Evolutionary conservation across 2,888 invertebrate genomes (phyloP).

Genomic region (Pammene aurita): DNA sequence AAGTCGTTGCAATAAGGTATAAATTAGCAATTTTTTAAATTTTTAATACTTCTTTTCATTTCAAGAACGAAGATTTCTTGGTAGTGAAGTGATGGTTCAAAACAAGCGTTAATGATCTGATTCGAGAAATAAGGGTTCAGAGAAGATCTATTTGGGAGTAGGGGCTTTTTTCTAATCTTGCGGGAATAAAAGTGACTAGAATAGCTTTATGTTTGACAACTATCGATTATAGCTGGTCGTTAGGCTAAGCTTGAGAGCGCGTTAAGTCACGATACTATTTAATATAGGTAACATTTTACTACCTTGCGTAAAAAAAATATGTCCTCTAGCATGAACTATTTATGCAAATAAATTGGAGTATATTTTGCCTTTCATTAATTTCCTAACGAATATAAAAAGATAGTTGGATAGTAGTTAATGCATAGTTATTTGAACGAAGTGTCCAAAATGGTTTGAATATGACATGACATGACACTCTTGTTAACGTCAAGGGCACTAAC

Average conservation of each 20-base stretch:
- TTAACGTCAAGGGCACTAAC: too few species aligned
- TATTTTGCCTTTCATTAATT: too few species aligned
- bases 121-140: slow-evolving; percentile 37
- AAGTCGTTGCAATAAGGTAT: slow-evolving; percentile 5
- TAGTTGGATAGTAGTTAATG: too few species aligned
- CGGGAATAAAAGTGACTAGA: slow-evolving; percentile 24
- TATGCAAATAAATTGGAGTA: too few species aligned
- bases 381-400: too few species aligned
- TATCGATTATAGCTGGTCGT: slow-evolving; percentile 22
- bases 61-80: slow-evolving; percentile 17
- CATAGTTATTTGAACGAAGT: too few species aligned
- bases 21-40: not conserved
- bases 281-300: too few species aligned
- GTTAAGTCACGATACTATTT: not conserved
- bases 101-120: slow-evolving; percentile 39
- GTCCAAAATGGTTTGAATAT: too few species aligned
- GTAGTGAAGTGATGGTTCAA: slow-evolving; percentile 31
- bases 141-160: slow-evolving; percentile 27
- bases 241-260: not conserved
- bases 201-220: slow-evolving; percentile 29
- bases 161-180: slow-evolving; percentile 28
- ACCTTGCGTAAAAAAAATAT: too few species aligned
- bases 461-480: too few species aligned
- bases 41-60: slow-evolving; percentile 5
- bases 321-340: too few species aligned